Evolutionary conservation across 2,113 vertebrate genomes (phyloP), one percentile per base, ranked within the genome.

Genomic region (Sakesphorus luctuosus): DNA sequence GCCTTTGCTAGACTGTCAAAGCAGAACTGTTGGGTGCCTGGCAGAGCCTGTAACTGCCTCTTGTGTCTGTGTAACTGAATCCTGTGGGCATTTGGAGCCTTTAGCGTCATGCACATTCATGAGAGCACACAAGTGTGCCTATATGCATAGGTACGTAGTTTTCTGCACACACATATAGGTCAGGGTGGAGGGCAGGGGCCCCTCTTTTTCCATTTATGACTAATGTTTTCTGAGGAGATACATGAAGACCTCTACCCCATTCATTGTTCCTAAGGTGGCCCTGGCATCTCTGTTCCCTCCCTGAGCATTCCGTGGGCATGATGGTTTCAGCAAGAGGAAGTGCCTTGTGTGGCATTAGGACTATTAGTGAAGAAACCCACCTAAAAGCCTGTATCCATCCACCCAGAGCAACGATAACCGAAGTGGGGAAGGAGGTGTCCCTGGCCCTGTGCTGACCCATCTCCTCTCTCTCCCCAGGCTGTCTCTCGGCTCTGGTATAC

Each of bases 401-500:
- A 25, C 17, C 23, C 7, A 10, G 66, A 76, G 53, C 62, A 75
- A 11, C 7, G 35, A 0, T 23, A 23, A 50, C 35, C 23, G 74
- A 46, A 74, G 43, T 0, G 3, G 68, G 63, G 49, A 78, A 78
- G 49, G 7, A 4, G 0, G 0, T 72, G 33, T 71, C 58, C 38
- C 15, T 29, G 31, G 44, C 20, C 29, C 69, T 40, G 9, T 1
- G 2, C 74, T 88, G 53, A 96, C 56, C 56, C 15, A 24, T 52
- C 21, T 92, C 13, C 28, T 18, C 28, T 96, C 35, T 86, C 75
- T 78, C 58, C n/a, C 15, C 96, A 99, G 99, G 99, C 55, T 99
- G 99, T 66, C 98, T 99, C 35, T 99, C 99, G 3, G 99, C 99
- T 4, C 96, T 99, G 97, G 99, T 99, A 62, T 99, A 99, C 97